These are phyloP conservation scores for Sarcophaga peregrina DNA, from an alignment of 1,140 invertebrate genomes.

Conservation along the genomic window DNA sequence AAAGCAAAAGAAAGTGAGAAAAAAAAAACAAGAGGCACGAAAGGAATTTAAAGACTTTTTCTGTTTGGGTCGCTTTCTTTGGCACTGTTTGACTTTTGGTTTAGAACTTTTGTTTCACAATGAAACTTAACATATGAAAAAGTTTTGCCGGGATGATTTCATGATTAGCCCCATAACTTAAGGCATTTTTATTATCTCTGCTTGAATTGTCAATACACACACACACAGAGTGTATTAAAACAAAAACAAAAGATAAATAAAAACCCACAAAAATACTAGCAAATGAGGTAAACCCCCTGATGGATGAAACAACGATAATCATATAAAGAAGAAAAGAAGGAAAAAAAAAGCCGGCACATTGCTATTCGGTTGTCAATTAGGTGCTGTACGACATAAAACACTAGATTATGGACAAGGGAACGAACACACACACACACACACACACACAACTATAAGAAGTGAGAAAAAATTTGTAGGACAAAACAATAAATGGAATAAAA, in stretches of 20 bases:
- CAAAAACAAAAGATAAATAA: not conserved
- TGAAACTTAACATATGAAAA: conserved; percentile 27
- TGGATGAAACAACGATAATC: conserved; percentile 39
- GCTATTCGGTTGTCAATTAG: conserved; percentile 44
- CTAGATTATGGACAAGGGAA: conserved; percentile 31
- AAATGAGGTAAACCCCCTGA: conserved; percentile 7
- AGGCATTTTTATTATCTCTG: conserved; percentile 11
- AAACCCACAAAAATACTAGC: not conserved
- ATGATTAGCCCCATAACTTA: conserved; percentile 33
- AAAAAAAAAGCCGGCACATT: not conserved
- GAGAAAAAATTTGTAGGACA: too few species aligned
- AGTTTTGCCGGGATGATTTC: conserved; percentile 32
- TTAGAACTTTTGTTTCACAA: conserved; percentile 37
- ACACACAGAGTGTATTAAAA: not conserved
- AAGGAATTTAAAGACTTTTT: conserved; percentile 6
- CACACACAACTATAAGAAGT: not conserved
- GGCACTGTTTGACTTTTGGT: conserved; percentile 32
- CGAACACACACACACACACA: not conserved
- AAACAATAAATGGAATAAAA: not conserved
- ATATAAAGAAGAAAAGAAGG: conserved; percentile 16
- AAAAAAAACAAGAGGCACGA: not conserved
- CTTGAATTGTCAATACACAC: not conserved
- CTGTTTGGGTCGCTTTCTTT: not conserved
- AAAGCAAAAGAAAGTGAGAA: not conserved
- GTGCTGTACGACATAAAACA: conserved; percentile 31